Evolutionary conservation across 2,888 invertebrate genomes (phyloP).

Genomic region (Drosophila prostipennis): DNA sequence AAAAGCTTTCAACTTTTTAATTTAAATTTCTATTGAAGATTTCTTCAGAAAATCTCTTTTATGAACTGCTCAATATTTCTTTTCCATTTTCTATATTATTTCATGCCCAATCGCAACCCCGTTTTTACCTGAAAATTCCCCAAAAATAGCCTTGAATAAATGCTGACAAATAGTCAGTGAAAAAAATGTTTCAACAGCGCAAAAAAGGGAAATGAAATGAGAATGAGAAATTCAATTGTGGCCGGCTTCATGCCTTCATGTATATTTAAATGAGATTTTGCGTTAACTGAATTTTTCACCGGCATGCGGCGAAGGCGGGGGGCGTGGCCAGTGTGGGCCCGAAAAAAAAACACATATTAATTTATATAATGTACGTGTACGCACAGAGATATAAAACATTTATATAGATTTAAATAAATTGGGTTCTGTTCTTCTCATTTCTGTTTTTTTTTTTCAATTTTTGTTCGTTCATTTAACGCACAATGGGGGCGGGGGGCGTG

Average conservation of each 20-base stretch:
- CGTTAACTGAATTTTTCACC: slow-evolving; percentile 73
- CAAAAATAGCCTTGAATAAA: slow-evolving; percentile 19
- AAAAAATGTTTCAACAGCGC: slow-evolving; percentile 20
- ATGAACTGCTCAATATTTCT: no score
- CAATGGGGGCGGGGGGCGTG: slow-evolving; percentile 7
- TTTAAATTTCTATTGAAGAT: no score
- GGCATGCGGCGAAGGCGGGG: neutral
- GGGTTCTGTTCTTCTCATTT: slow-evolving; percentile 34
- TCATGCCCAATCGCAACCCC: neutral
- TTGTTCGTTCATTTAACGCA: slow-evolving; percentile 49
- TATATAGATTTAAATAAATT: slow-evolving; percentile 67
- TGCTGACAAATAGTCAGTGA: neutral
- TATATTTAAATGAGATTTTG: slow-evolving; percentile 79
- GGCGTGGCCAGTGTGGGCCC: slow-evolving; percentile 28
- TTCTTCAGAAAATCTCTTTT: no score
- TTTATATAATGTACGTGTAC: slow-evolving; percentile 31
- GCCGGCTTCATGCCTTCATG: slow-evolving; percentile 57
- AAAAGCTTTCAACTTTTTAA: no score
- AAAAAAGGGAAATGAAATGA: slow-evolving; percentile 26
- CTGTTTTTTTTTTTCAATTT: slow-evolving; percentile 16
- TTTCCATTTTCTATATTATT: neutral
- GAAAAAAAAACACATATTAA: slow-evolving; percentile 54
- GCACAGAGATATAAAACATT: slow-evolving; percentile 46
- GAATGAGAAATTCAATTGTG: slow-evolving; percentile 71
- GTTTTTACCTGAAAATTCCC: slow-evolving; percentile 3